Evolutionary conservation across 2,113 vertebrate genomes (phyloP), one percentile per base, ranked within the genome.

Genomic region (Saguinus imperator): DNA sequence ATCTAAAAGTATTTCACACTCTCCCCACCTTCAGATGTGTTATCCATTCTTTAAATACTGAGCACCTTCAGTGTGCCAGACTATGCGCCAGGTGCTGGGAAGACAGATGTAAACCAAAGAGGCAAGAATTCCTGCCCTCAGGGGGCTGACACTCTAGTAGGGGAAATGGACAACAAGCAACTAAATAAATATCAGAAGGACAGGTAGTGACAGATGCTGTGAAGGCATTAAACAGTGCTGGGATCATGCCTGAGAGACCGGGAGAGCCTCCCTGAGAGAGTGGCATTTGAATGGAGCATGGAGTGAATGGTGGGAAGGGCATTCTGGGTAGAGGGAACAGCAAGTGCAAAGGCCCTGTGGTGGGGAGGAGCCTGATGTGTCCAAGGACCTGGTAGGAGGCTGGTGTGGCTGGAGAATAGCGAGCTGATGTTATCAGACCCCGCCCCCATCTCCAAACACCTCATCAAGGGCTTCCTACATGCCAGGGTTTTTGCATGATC

Each of bases 31-130:
- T 3, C 48, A 58, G 73, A 55, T n/a, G 45, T 88, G 57, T 93
- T 92, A 55, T 14, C 79, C 32, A 52, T 9, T 90, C 73, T 92
- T 92, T 90, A 93, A 91, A 64, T 79, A 43, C 85, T 70, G 40
- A 89, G 77, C 68, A 73, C 43, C 79, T 89, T 57, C 43, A 75
- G 13, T 79, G 55, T 93, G 61, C 89, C 89, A 87, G 61, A 32
- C 43, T 96, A 18, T 76, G n/a, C 94, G 89, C 86, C 87, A 64
- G 73, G 43, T 37, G 8, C 88, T 91, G 77, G 79, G 55, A 86
- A 89, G 77, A 91, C 45, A 91, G 25, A 84, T 37, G 9, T 76
- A 50, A 89, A 91, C 20, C 25, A 86, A 91, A 97, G 57, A 68
- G 40, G n/a, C 58, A 50, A 75, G 58, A 82, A 58, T 37, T 58